Conservation (phyloP, 2,113 vertebrate species). For the Halcyon senegalensis region DNA sequence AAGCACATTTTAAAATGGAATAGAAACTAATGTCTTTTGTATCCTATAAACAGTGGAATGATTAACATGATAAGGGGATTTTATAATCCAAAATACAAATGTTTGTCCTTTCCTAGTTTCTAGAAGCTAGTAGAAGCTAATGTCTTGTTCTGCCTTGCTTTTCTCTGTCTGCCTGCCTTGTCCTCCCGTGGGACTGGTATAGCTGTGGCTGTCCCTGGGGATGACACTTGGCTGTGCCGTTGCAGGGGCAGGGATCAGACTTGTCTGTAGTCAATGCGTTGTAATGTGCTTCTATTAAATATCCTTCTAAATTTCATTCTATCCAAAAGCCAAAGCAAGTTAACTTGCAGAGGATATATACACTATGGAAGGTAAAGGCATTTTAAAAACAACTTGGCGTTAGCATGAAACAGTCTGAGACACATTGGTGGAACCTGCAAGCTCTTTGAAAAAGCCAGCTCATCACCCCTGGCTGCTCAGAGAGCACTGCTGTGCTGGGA, state of each 20-base stretch:
- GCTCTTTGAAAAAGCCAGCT: neutral
- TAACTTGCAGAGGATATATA: neutral
- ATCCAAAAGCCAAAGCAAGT: neutral
- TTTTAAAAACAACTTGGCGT: neutral
- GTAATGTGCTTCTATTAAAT: neutral
- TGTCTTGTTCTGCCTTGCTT: neutral
- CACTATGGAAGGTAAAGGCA: neutral
- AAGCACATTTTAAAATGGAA: slow-evolving; percentile 18
- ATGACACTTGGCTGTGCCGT: neutral
- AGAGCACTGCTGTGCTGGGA: neutral
- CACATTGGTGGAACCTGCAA: accelerated
- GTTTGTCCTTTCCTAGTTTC: neutral
- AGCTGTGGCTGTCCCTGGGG: neutral
- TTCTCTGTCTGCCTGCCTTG: neutral
- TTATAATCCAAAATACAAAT: neutral
- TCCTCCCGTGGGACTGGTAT: neutral
- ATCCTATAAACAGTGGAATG: neutral
- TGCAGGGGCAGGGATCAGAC: neutral
- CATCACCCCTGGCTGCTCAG: neutral
- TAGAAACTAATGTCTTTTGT: neutral
- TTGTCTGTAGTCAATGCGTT: accelerated
- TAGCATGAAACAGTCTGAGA: neutral
- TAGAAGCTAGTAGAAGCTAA: neutral
- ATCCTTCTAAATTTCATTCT: neutral
- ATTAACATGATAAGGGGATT: neutral